Evolutionary conservation across 2,113 vertebrate species (phyloP).

Genomic region (Colinus virginianus): DNA sequence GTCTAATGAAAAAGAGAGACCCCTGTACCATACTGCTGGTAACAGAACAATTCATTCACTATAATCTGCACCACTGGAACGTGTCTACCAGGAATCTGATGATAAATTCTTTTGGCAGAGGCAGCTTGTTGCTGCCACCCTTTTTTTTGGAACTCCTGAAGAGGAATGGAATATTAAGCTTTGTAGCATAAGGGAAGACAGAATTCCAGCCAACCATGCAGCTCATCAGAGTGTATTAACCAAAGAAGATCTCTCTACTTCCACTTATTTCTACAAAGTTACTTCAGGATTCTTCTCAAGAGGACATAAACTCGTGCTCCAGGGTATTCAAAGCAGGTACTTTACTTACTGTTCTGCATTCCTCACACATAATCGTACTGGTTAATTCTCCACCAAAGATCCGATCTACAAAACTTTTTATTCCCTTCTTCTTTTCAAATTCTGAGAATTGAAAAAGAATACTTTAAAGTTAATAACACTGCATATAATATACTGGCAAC

Average conservation of each 20-base stretch:
- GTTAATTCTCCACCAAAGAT: slow-evolving; percentile 95
- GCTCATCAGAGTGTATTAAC: neutral
- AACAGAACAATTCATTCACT: neutral
- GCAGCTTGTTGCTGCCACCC: neutral
- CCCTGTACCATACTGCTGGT: neutral
- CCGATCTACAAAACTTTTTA: slow-evolving; percentile 89
- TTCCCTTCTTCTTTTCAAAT: slow-evolving; percentile 87
- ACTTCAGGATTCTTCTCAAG: neutral
- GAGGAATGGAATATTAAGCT: neutral
- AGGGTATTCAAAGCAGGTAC: neutral
- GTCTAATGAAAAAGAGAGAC: neutral
- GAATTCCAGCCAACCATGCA: neutral
- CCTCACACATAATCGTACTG: slow-evolving; percentile 95
- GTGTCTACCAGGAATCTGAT: neutral
- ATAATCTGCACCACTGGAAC: neutral
- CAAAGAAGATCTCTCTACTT: neutral
- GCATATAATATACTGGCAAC: neutral
- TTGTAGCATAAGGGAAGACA: neutral
- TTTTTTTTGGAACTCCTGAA: neutral
- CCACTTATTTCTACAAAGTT: neutral
- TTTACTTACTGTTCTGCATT: slow-evolving; percentile 90
- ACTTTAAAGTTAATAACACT: neutral
- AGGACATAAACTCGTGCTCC: neutral
- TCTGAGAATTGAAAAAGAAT: slow-evolving; percentile 76
- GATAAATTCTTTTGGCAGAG: neutral